Evolutionary conservation across 2,797 vertebrate genomes (phyloP), one percentile per base, ranked within the genome.

Genomic region (Vultur gryphus): DNA sequence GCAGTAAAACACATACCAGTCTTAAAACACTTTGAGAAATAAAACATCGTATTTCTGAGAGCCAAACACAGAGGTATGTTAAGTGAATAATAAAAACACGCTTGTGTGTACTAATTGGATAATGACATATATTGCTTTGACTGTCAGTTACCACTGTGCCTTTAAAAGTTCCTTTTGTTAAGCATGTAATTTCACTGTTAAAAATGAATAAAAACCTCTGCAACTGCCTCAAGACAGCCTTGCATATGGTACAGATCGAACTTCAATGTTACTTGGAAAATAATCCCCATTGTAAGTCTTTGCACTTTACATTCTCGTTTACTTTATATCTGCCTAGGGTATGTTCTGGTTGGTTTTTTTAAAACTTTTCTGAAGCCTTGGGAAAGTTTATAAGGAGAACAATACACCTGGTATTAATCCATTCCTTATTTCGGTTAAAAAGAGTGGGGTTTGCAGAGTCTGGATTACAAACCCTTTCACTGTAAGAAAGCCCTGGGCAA

Each of bases 101-200:
- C 91, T 96, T 89, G 58, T 84, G 93, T 92, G 84, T 95, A 96
- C 96, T 98, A 98, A 98, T 97, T 98, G 97, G 97, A 97, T 98
- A 98, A 98, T 98, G 96, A 96, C 97, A 96, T 86, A 95, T 89
- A 96, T 96, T 95, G 93, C 94, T 89, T 90, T 97, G 90, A 91
- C 97, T 97, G 98, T 97, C 97, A 96, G 94, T 97, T 96, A 96
- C 97, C 94, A 87, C 97, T 92, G 97, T 55, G 97, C 97, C 93
- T 97, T 93, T 93, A 95, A 93, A 98, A 97, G 97, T 98, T 97
- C 95, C 96, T 94, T 97, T 96, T 97, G 95, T 97, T 91, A 97
- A 97, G 97, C 97, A 57, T 85, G 79, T 96, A 96, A 96, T 97
- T 97, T 97, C 97, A 96, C 95, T 95, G 93, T 95, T 97, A 92